These are phyloP conservation scores for Bembecia ichneumoniformis DNA, from an alignment of 2,888 invertebrate species.

Conservation along the genomic window DNA sequence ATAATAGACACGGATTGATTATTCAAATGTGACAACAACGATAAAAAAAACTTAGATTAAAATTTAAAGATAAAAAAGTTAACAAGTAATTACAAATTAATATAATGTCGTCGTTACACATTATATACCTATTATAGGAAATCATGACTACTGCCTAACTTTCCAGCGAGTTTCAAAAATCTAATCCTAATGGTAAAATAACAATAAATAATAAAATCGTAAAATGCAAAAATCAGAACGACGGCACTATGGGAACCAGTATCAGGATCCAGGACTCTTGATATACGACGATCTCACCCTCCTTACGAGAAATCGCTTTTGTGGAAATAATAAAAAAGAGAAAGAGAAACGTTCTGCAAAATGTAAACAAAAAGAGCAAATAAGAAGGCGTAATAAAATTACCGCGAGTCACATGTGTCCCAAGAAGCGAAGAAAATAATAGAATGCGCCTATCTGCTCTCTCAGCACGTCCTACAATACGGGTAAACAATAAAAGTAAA, in stretches of 20 bases:
- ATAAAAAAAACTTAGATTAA: too few species aligned
- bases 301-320: neutral
- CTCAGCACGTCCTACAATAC: neutral
- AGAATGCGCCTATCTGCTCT: constrained; percentile 2
- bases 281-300: neutral
- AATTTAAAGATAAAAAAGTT: too few species aligned
- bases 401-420: neutral
- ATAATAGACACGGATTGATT: too few species aligned
- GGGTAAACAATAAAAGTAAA: constrained; percentile 14
- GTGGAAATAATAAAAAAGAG: neutral
- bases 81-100: too few species aligned
- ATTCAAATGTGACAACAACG: too few species aligned
- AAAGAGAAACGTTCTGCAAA: neutral
- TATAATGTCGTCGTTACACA: too few species aligned
- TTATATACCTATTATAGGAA: too few species aligned
- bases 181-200: too few species aligned
- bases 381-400: constrained; percentile 3
- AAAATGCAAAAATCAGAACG: too few species aligned
- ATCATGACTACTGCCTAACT: too few species aligned
- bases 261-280: neutral
- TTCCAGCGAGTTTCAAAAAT: too few species aligned
- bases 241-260: neutral
- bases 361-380: neutral
- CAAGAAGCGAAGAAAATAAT: neutral
- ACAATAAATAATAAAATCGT: too few species aligned